A percentile compares a stretch with the other conserved stretches of the same genome.
Conservation (phyloP, 2,888 invertebrate species). For the Drosophila limbata region DNA sequence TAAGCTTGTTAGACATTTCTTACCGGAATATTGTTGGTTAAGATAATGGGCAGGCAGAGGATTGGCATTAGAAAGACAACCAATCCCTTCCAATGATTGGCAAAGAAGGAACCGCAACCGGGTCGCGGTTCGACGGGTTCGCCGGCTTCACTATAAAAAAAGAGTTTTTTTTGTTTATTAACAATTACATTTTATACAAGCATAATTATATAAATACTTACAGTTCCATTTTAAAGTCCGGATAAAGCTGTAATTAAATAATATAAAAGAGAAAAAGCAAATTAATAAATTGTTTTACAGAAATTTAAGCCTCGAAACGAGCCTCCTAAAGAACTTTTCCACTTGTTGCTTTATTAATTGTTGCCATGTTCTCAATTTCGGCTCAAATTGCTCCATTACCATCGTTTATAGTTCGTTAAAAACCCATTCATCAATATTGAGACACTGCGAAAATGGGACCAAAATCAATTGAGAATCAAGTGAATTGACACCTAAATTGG, state of each 20-base stretch:
- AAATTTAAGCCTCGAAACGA: slow-evolving; percentile 17
- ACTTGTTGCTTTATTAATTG: slow-evolving; percentile 40
- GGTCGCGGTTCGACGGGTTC: slow-evolving; percentile 61
- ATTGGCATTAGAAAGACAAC: slow-evolving; percentile 90
- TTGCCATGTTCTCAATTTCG: slow-evolving; percentile 44
- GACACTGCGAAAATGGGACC: slow-evolving; percentile 12
- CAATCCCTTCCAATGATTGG: slow-evolving; percentile 91
- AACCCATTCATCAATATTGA: slow-evolving; percentile 54
- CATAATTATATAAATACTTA: slow-evolving; percentile 56
- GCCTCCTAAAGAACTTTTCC: slow-evolving; percentile 18
- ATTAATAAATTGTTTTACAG: slow-evolving; percentile 20
- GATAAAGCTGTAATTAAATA: slow-evolving; percentile 55
- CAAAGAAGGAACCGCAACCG: slow-evolving; percentile 85
- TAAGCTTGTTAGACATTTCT: slow-evolving; percentile 66
- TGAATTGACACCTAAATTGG: slow-evolving; percentile 40
- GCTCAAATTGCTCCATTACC: slow-evolving; percentile 42
- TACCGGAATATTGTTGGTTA: slow-evolving; percentile 87
- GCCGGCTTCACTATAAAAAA: slow-evolving; percentile 65
- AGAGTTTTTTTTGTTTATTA: neutral
- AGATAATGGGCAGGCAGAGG: slow-evolving; percentile 89
- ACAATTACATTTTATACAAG: neutral
- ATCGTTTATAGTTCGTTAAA: slow-evolving; percentile 69
- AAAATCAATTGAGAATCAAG: slow-evolving; percentile 40
- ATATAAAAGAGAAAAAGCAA: slow-evolving; percentile 23
- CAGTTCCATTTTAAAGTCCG: slow-evolving; percentile 77